Conservation (phyloP, 2,113 vertebrate species). For the Rissa tridactyla region DNA sequence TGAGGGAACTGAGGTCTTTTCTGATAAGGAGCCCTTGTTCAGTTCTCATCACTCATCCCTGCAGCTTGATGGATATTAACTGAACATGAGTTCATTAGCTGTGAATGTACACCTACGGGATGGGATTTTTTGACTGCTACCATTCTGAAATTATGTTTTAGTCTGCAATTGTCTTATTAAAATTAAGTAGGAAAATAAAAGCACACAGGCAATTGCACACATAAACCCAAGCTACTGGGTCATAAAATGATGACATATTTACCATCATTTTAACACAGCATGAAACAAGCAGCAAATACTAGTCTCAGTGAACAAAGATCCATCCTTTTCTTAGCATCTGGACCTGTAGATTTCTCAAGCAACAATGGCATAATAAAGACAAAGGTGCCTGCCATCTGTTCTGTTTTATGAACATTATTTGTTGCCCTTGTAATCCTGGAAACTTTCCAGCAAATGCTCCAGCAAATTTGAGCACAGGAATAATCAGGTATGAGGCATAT, state of each 20-base stretch:
- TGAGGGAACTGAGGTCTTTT: neutral
- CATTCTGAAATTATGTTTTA: neutral
- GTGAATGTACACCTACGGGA: neutral
- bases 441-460: slow-evolving; percentile 1
- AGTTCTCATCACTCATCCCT: neutral
- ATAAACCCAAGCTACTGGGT: neutral
- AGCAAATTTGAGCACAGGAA: neutral
- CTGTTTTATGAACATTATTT: slow-evolving; percentile 26
- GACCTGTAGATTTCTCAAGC: neutral
- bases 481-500: neutral
- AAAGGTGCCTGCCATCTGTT: slow-evolving; percentile 26
- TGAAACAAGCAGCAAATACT: neutral
- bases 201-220: neutral
- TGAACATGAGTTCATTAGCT: neutral
- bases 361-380: neutral
- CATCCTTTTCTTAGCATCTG: neutral
- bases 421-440: neutral
- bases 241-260: neutral
- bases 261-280: neutral
- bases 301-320: neutral
- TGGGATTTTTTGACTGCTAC: neutral
- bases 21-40: neutral
- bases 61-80: neutral
- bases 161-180: neutral
- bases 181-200: slow-evolving; percentile 4